Evolutionary conservation across 2,113 vertebrate species (phyloP).

Genomic region (Crotophaga sulcirostris): DNA sequence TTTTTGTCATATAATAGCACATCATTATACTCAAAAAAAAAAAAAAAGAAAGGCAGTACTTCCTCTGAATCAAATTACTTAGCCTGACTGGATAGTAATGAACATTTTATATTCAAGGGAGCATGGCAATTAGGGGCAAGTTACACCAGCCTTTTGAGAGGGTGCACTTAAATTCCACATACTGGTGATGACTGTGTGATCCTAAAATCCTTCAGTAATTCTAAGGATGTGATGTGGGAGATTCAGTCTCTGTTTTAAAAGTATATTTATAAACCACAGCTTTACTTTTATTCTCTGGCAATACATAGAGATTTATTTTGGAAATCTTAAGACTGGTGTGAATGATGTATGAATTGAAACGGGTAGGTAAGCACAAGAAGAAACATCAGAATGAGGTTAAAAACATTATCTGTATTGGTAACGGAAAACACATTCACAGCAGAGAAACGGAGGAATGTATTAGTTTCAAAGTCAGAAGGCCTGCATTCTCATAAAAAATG

Average conservation of each 20-base stretch:
- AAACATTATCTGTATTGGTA: background rate
- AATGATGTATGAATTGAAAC: background rate
- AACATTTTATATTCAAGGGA: background rate
- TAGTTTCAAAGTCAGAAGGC: background rate
- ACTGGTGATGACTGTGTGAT: background rate
- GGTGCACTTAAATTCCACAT: background rate
- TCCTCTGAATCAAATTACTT: background rate
- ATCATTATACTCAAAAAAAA: background rate
- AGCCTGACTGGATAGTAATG: background rate
- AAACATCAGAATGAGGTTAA: background rate
- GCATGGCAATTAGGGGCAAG: background rate
- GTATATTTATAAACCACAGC: background rate
- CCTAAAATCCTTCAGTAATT: background rate
- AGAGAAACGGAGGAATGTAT: background rate
- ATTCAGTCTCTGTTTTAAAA: background rate
- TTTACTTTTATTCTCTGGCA: background rate
- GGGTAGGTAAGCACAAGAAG: background rate
- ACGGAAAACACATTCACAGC: background rate
- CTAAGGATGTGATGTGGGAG: background rate
- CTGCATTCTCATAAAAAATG: background rate
- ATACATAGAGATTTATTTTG: background rate
- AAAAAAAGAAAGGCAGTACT: background rate
- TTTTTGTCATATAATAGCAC: background rate
- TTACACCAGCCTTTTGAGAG: background rate
- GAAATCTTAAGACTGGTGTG: background rate